These are phyloP conservation scores for Cygnus buccinator DNA, from an alignment of 2,113 vertebrate species.

Conservation along the genomic window DNA sequence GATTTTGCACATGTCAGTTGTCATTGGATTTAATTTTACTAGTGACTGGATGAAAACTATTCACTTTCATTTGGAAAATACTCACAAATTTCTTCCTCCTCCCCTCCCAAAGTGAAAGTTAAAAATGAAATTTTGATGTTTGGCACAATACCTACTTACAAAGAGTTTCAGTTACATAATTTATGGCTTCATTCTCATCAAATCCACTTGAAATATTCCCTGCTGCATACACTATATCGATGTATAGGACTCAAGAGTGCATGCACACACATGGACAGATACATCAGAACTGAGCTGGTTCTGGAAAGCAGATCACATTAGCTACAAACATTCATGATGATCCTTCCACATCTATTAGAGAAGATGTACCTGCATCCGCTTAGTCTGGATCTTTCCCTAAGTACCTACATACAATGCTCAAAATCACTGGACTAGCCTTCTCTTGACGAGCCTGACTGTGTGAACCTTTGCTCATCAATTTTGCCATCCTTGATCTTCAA, in stretches of 20 bases:
- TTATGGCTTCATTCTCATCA: not conserved
- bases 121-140: not conserved
- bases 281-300: not conserved
- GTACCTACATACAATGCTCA: not conserved
- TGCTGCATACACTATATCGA: not conserved
- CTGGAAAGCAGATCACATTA: not conserved
- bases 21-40: not conserved
- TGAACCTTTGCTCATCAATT: not conserved
- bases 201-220: not conserved
- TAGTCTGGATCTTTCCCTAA: not conserved
- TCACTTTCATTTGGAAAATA: not conserved
- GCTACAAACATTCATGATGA: not conserved
- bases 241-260: not conserved
- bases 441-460: not conserved
- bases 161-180: not conserved
- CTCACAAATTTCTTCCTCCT: not conserved
- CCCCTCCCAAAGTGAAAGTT: not conserved
- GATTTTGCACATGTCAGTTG: not conserved
- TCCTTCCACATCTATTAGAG: not conserved
- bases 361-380: not conserved
- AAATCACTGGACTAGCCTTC: not conserved
- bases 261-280: too few relatives aligned
- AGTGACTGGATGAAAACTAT: not conserved
- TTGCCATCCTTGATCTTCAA: not conserved
- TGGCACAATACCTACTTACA: not conserved